Conservation (phyloP, 2,888 invertebrate species). For the Copidosoma aretas region DNA sequence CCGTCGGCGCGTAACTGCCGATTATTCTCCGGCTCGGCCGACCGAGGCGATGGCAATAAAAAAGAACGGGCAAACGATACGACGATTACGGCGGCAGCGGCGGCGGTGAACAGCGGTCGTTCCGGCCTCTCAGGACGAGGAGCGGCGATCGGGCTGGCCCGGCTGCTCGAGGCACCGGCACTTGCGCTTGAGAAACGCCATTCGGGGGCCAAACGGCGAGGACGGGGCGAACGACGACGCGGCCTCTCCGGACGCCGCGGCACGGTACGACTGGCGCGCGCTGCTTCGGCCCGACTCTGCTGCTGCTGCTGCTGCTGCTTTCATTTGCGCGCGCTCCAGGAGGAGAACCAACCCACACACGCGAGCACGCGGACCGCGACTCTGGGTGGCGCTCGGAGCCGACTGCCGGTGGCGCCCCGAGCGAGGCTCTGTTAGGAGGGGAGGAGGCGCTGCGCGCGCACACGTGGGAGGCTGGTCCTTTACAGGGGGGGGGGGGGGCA, state of each 20-base stretch:
- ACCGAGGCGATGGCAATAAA: not conserved
- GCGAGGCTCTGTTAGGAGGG: not conserved
- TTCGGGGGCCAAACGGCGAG: constrained; percentile 27
- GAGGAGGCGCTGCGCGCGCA: constrained; percentile 9
- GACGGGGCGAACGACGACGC: not conserved
- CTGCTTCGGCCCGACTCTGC: constrained; percentile 1
- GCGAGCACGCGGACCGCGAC: not conserved
- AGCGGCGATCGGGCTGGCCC: too few species aligned
- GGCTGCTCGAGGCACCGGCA: constrained; percentile 54
- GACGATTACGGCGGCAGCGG: constrained; percentile 3
- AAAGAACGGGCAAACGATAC: constrained; percentile 26
- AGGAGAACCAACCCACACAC: constrained; percentile 1
- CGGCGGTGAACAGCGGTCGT: not conserved
- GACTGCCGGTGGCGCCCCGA: too few species aligned
- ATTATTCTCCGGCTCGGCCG: too few species aligned
- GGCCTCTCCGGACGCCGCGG: constrained; percentile 29
- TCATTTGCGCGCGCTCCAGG: constrained; percentile 18
- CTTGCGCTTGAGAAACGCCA: constrained; percentile 60
- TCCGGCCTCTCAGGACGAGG: too few species aligned
- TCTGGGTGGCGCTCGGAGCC: not conserved
- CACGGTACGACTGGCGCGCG: constrained; percentile 27
- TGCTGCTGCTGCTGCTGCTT: not conserved
- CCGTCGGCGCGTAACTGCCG: too few species aligned
- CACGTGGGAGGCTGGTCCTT: not conserved
- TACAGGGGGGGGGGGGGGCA: not conserved